Percentiles rank a stretch among this genome's conserved stretches.
Conservation (phyloP, 2,113 vertebrate species). For the Syngnathus scovelli region DNA sequence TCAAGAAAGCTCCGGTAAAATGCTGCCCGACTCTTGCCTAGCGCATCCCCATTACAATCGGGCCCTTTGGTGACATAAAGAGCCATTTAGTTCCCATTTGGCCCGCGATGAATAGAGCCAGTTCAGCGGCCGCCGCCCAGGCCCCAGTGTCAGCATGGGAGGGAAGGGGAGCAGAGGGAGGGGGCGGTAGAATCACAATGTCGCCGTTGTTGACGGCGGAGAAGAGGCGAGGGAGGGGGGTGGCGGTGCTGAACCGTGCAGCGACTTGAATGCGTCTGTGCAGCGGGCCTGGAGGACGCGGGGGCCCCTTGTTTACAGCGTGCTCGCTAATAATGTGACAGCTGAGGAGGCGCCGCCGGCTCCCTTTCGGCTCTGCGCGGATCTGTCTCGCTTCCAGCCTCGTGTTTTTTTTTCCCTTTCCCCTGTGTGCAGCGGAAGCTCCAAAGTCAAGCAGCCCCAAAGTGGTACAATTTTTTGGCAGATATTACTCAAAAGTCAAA, state of each 20-base stretch:
- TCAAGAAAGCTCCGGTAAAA: slow-evolving; percentile 45
- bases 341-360: slow-evolving; percentile 71
- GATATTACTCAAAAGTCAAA: background rate
- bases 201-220: slow-evolving; percentile 81
- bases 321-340: slow-evolving; percentile 87
- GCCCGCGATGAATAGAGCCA: slow-evolving; percentile 62
- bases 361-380: background rate
- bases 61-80: slow-evolving; percentile 61
- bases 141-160: slow-evolving; percentile 75
- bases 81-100: slow-evolving; percentile 66
- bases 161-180: slow-evolving; percentile 38
- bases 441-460: slow-evolving; percentile 6
- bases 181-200: slow-evolving; percentile 80
- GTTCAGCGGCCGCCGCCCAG: slow-evolving; percentile 80
- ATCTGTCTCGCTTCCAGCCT: slow-evolving; percentile 5
- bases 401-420: background rate
- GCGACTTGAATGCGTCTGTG: slow-evolving; percentile 83
- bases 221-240: slow-evolving; percentile 66
- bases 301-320: slow-evolving; percentile 84
- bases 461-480: background rate
- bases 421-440: background rate
- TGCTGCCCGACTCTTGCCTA: slow-evolving; percentile 36
- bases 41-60: slow-evolving; percentile 56
- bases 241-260: slow-evolving; percentile 70
- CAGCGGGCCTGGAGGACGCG: slow-evolving; percentile 72